These are phyloP conservation scores for Salticus scenicus DNA, from an alignment of 2,888 invertebrate genomes.

Conservation along the genomic window DNA sequence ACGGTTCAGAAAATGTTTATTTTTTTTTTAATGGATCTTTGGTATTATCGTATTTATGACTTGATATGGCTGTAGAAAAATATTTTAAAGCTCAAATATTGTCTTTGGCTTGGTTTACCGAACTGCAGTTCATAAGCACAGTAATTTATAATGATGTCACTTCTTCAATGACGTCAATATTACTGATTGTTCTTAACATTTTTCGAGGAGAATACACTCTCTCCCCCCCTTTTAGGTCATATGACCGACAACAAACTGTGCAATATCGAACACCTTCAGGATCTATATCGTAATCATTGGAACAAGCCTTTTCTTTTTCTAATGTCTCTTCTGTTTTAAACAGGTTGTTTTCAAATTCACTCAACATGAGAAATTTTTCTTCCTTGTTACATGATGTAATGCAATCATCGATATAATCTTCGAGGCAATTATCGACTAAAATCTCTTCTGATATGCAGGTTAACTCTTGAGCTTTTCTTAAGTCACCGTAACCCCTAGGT, in stretches of 20 bases:
- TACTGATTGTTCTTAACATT: slow-evolving; percentile 25
- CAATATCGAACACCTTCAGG: slow-evolving; percentile 11
- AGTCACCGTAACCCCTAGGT: slow-evolving; percentile 42
- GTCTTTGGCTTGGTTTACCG: background rate
- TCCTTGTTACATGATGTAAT: slow-evolving; percentile 78
- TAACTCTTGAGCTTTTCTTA: slow-evolving; percentile 78
- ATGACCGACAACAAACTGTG: slow-evolving; percentile 5
- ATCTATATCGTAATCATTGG: background rate
- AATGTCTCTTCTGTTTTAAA: slow-evolving; percentile 74
- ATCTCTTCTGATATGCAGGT: slow-evolving; percentile 86
- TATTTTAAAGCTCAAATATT: background rate
- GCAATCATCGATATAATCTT: slow-evolving; percentile 71
- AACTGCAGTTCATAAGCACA: background rate
- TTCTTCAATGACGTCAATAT: slow-evolving; percentile 68
- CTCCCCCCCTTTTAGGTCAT: background rate
- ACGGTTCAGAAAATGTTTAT: no score
- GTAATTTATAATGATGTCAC: slow-evolving; percentile 43
- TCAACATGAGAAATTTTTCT: slow-evolving; percentile 89
- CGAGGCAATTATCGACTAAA: slow-evolving; percentile 70
- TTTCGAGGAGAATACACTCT: slow-evolving; percentile 17
- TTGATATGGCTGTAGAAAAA: no score
- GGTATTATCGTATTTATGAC: no score
- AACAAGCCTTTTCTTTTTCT: slow-evolving; percentile 19
- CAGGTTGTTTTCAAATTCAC: slow-evolving; percentile 89
- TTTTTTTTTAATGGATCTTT: no score